Base-by-base conservation (phyloP, 2,797 vertebrate genomes). In the Protonibea diacanthus region DNA sequence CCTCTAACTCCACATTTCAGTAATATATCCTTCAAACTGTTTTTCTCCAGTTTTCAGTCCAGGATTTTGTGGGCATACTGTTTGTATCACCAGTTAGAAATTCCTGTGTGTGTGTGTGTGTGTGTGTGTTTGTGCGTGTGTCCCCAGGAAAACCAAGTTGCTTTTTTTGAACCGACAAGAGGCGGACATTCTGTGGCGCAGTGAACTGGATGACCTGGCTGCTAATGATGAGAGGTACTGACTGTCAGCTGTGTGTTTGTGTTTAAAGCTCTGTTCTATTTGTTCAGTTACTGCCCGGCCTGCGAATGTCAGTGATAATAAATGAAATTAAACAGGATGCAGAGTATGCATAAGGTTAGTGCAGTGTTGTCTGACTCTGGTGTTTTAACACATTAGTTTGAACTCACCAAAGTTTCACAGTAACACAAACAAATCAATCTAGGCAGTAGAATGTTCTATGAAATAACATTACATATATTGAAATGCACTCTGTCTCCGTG, bases 91-190 rank as follows among this genome's bases (percentile, higher is more conserved):
- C 23, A 23, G 21, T 23, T 45, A 29, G 12, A 51, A 21, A 20
- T 14, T 23, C 40, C 48, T 40, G n/a, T 17, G 20, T 73, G 17
- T 81, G 14, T 70, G 9, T 75, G 17, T 74, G 17, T 89, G 58
- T 44, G n/a, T 61, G 10, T 38, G 29, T 58, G 27, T 33, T 15
- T 61, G 38, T 60, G 44, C 49, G 15, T 72, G 17, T 72, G 11
- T 90, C 90, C 84, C 75, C 89, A 98, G 98, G 88, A 93, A 91
- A 88, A 94, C 86, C 56, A 97, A 95, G 82, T 91, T 99, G 86
- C 94, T 98, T 72, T 98, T 99, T 87, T 98, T 99, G 85, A 99
- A 98, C 91, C 97, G 96, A 74, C 94, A 92, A 38, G 96, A 98
- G 83, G 92, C 94, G 71, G 98, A 99, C 90, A 97, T 99, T 78